These are phyloP conservation scores for Furcula furcula DNA, from an alignment of 2,888 invertebrate genomes.

Conservation along the genomic window DNA sequence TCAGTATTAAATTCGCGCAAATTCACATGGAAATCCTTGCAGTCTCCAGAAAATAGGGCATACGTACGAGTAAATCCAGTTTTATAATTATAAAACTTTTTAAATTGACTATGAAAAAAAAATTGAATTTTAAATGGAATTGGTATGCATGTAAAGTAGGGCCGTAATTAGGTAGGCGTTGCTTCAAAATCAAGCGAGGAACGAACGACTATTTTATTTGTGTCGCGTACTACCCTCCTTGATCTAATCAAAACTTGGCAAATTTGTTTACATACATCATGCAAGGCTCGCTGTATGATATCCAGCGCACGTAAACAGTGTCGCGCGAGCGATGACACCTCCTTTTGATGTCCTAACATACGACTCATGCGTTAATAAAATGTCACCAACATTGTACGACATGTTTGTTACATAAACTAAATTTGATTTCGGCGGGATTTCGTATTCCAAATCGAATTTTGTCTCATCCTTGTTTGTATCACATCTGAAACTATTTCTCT, in stretches of 20 bases:
- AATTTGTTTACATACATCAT: constrained; percentile 75
- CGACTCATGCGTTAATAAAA: constrained; percentile 61
- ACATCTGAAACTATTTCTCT: constrained; percentile 45
- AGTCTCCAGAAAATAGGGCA: no score
- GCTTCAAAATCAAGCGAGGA: constrained; percentile 13
- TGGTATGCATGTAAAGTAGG: constrained; percentile 20
- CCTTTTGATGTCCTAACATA: constrained; percentile 65
- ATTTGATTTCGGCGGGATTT: constrained; percentile 60
- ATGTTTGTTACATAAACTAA: constrained; percentile 65
- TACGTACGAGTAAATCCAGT: no score
- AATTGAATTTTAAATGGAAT: constrained; percentile 11
- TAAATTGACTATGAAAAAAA: no score
- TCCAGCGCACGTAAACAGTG: constrained; percentile 71
- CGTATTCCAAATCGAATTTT: constrained; percentile 55
- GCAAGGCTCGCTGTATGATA: constrained; percentile 45
- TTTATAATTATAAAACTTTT: no score
- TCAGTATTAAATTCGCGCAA: no score
- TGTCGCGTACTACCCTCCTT: constrained; percentile 53
- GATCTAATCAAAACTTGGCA: constrained; percentile 75
- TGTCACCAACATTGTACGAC: constrained; percentile 51
- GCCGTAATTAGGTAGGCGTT: constrained; percentile 25
- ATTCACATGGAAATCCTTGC: no score
- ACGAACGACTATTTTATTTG: constrained; percentile 47
- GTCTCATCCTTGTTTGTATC: constrained; percentile 50
- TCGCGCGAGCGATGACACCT: constrained; percentile 56